These are phyloP conservation scores for Spea multiplicata DNA, from an alignment of 2,113 vertebrate species.

Conservation along the genomic window DNA sequence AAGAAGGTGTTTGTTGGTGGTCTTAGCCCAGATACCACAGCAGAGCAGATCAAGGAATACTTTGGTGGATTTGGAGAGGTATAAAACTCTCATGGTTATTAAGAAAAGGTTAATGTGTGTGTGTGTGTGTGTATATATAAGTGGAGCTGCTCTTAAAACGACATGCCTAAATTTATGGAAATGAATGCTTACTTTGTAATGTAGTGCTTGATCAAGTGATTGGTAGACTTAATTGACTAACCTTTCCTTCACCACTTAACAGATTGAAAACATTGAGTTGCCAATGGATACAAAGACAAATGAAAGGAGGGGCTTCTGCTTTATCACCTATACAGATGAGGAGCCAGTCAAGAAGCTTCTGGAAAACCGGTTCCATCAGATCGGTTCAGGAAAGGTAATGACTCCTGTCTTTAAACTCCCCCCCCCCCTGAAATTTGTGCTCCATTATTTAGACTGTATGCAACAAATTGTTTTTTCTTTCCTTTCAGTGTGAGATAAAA, in stretches of 20 bases:
- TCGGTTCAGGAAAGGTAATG: conserved; percentile 84
- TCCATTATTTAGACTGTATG: neutral
- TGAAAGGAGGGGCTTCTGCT: conserved; percentile 85
- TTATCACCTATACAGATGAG: conserved; percentile 81
- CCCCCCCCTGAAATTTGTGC: neutral
- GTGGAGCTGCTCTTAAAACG: no score
- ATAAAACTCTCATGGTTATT: neutral
- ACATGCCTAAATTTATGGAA: no score
- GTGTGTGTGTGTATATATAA: no score
- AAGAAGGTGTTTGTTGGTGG: conserved; percentile 89
- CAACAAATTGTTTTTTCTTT: neutral
- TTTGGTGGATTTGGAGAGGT: conserved; percentile 83
- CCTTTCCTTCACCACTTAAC: neutral
- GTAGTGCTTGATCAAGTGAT: no score
- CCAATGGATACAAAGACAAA: conserved; percentile 87
- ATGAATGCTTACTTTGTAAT: no score
- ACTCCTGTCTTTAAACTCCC: neutral
- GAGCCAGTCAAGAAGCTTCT: conserved; percentile 85
- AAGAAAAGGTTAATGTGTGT: no score
- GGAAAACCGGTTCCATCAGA: conserved; percentile 86
- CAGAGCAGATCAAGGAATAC: conserved; percentile 85
- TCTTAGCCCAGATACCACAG: conserved; percentile 81
- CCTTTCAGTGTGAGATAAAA: conserved; percentile 83
- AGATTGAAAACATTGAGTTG: conserved; percentile 88
- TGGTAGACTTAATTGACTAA: no score